Conservation (phyloP, 1,140 invertebrate species). For the Phymorhynchus buccinoides region DNA sequence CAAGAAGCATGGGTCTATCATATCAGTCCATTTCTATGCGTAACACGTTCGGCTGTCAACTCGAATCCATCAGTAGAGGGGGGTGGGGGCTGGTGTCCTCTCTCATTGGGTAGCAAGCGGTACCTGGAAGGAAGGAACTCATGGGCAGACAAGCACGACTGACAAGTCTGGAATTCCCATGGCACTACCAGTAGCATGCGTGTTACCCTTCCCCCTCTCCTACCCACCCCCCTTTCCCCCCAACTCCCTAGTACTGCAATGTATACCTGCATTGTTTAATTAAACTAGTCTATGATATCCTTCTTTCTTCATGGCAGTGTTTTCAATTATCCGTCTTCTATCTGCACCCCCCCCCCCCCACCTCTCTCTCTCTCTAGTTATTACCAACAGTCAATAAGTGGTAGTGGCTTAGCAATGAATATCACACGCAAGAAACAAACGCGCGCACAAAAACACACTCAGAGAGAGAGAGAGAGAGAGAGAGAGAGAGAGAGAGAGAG, state of each 20-base stretch:
- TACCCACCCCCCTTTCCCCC: no score
- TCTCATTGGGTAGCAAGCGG: background rate
- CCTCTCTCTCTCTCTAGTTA: background rate
- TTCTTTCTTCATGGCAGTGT: no score
- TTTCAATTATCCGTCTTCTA: background rate
- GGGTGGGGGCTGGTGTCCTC: background rate
- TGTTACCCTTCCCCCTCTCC: background rate
- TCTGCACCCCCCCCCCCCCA: background rate
- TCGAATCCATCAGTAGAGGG: conserved; percentile 8
- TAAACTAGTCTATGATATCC: no score
- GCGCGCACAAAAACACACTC: no score
- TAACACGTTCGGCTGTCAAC: background rate
- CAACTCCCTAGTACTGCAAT: no score
- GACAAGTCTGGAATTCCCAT: background rate
- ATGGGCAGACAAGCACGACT: background rate
- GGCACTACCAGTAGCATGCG: background rate
- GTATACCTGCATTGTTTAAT: no score
- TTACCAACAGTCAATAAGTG: no score
- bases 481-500: no score
- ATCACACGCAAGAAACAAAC: no score
- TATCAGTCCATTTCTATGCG: background rate
- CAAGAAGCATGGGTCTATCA: background rate
- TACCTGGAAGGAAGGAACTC: background rate
- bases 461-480: no score
- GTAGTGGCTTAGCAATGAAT: no score